Evolutionary conservation across 2,888 invertebrate genomes (phyloP), one percentile per base, ranked within the genome.

Genomic region (Beris morrisii): DNA sequence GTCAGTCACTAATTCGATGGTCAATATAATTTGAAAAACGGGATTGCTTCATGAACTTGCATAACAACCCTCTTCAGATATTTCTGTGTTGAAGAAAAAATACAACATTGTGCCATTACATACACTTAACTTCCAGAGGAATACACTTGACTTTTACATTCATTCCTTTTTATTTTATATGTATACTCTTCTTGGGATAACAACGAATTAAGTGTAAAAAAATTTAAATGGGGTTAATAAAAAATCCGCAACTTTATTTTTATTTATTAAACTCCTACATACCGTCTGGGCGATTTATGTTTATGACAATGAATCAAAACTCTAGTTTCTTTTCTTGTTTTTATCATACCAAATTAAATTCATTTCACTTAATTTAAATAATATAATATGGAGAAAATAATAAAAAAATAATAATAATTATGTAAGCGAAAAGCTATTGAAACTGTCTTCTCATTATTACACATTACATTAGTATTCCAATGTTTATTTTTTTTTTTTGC

Each of bases 171-270:
- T 22, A 22, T 22, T 22, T 22, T 22, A 22, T 22, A 22, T 22
- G 2, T 22, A 22, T 22, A 22, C 3, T 22, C 22, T 22, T 22
- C 22, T 22, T 22, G 22, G 22, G 22, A 22, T 22, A 22, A 22
- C 22, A 22, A 22, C 22, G 22, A 22, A 22, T 22, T 22, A 22
- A 22, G 22, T 22, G 22, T 45, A 45, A 52, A 52, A 11, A 52
- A 22, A 3, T 52, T 38, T n/a, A 61, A 13, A 38, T 61, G 50
- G 50, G 50, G 61, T 61, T 61, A 52, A 61, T 61, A 61, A 61
- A 61, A 61, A 61, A 61, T 61, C 61, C 61, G 61, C 61, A 61
- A 61, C 50, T 58, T 58, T 58, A 61, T 61, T 61, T 58, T 58
- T 58, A 61, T 61, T 61, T 22, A 61, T 61, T 61, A 13, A 61